Base-by-base conservation (phyloP, 2,113 vertebrate genomes). In the Macquaria ambigua region DNA sequence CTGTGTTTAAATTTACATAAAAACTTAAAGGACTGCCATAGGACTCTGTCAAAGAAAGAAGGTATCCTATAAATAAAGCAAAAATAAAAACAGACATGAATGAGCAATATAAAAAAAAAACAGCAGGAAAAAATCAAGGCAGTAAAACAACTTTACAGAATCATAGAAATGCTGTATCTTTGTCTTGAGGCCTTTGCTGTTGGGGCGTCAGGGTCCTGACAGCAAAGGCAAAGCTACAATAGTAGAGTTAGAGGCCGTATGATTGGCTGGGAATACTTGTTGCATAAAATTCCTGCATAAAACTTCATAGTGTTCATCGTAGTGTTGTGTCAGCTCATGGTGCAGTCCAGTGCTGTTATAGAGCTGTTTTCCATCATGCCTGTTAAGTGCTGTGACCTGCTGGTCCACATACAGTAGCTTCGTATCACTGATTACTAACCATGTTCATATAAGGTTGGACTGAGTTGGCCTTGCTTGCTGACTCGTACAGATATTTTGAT, bases 401-500 rank as follows among this genome's bases (percentile, higher is more conserved):
- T 48, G 77, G 10, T 43, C 50, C 53, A 41, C 59, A 43, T 7
- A 15, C 14, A 34, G 62, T 14, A 58, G 41, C 64, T 28, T 43
- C 28, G n/a, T 25, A 56, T 62, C 73, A 46, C 62, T 82, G 74
- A 86, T 84, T 85, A 69, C 84, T 88, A 84, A 87, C 77, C 77
- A 79, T 77, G 66, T 50, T 67, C 21, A 63, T 43, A 25, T 37
- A 16, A 12, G 20, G 39, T 21, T 48, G 21, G 4, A 74, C 56
- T 20, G n/a, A 55, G 18, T 21, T 18, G 28, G 25, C 28, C 10
- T 43, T 34, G 28, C 46, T n/a, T 6, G 6, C 41, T 56, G 21
- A 37, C 18, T 20, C 31, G 12, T 53, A 31, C n/a, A 82, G 25
- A 62, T 64, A 21, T 59, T 58, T 56, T 43, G 4, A 66, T 46